These are phyloP conservation scores for Stramonita haemastoma DNA, from an alignment of 2,888 invertebrate genomes.

Conservation along the genomic window DNA sequence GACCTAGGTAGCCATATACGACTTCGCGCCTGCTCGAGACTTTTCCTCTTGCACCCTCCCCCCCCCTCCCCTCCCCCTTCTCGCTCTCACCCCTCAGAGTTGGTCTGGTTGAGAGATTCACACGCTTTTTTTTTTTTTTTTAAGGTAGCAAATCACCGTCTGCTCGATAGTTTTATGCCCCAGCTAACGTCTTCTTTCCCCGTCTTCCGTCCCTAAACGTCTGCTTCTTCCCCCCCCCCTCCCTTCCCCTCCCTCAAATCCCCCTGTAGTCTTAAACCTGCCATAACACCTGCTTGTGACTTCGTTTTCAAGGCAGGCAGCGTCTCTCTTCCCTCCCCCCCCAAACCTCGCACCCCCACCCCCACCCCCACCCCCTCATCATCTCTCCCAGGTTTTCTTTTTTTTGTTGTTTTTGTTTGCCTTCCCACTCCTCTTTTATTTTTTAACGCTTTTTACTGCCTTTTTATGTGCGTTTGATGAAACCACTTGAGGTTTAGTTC, in stretches of 20 bases:
- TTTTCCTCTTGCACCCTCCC: neutral
- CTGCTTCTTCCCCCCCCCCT: neutral
- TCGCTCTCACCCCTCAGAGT: neutral
- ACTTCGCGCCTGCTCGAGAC: neutral
- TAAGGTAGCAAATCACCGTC: no score
- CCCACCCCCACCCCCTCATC: no score
- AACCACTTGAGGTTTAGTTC: constrained; percentile 9
- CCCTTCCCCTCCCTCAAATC: neutral
- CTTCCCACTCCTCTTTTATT: neutral
- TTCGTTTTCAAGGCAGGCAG: neutral
- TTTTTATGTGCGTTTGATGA: constrained; percentile 6
- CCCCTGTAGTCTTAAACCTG: neutral
- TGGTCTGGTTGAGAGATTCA: neutral
- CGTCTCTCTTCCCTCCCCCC: no score
- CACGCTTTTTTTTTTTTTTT: neutral
- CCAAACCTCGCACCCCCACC: no score
- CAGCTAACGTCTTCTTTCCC: neutral
- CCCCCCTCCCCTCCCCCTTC: neutral
- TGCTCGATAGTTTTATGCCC: no score
- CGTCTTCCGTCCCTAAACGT: neutral
- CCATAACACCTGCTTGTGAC: constrained; percentile 18
- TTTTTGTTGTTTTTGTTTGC: neutral
- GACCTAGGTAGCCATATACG: neutral
- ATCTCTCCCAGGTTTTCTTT: no score
- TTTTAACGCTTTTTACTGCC: neutral